Conservation (phyloP, 2,113 vertebrate species). For the Tachuris rubrigastra region DNA sequence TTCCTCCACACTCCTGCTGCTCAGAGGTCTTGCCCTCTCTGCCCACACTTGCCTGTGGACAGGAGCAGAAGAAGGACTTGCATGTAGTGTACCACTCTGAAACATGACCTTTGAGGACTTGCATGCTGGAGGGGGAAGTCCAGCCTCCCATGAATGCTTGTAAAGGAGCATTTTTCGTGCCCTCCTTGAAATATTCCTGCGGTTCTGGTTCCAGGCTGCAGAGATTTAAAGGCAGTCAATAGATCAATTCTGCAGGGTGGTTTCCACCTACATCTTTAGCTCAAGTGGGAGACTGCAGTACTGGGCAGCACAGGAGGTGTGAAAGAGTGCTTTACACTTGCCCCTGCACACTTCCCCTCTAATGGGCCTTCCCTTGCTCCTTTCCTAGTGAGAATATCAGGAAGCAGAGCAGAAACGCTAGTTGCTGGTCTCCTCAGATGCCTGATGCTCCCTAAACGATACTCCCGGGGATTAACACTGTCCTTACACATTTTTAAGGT, state of each 20-base stretch:
- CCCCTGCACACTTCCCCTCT: neutral
- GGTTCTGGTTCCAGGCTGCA: neutral
- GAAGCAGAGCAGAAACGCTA: neutral
- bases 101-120: neutral
- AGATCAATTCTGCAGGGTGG: too few species aligned
- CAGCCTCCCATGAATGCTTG: neutral
- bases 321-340: neutral
- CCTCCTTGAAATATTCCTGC: neutral
- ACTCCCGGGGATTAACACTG: neutral
- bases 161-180: neutral
- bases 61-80: neutral
- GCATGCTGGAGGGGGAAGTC: neutral
- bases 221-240: too few species aligned
- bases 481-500: neutral
- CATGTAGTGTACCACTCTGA: accelerated
- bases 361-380: neutral
- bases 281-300: neutral
- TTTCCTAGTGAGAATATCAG: neutral
- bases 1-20: neutral
- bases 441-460: neutral
- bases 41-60: neutral
- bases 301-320: neutral
- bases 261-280: neutral
- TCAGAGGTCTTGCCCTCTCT: neutral
- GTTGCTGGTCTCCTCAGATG: neutral